phyloP scores from a whole-genome alignment of 2,113 vertebrate genomes.

The Cephalopterus ornatus region DNA sequence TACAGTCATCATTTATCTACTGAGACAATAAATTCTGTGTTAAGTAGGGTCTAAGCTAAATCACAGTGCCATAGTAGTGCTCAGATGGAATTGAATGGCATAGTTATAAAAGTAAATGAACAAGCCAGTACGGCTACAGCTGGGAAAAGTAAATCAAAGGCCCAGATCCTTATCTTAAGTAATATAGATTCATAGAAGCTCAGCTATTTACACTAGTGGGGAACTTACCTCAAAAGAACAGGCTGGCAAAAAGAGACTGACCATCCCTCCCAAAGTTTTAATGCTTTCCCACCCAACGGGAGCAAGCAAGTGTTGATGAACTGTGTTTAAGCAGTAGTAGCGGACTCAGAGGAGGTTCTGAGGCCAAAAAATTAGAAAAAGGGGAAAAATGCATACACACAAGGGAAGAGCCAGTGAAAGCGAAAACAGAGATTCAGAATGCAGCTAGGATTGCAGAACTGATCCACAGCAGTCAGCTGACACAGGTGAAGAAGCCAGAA shows the following conservation, averaged over 20 bases:
- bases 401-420: neutral
- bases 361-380: neutral
- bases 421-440: neutral
- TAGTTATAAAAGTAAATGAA: constrained; percentile 55
- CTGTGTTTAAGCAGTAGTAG: neutral
- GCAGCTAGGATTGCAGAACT: neutral
- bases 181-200: neutral
- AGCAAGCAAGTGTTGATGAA: neutral
- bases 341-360: neutral
- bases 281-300: neutral
- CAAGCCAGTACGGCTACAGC: constrained; percentile 20
- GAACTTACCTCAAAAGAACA: neutral
- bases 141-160: constrained; percentile 54
- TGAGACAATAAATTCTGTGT: constrained; percentile 49
- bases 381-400: neutral
- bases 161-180: constrained; percentile 4
- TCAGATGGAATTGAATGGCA: constrained; percentile 48
- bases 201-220: neutral
- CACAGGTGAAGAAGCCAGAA: neutral
- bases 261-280: neutral
- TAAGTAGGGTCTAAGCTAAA: constrained; percentile 50
- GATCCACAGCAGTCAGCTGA: neutral
- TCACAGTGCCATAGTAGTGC: constrained; percentile 26
- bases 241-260: neutral
- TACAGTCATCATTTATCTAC: constrained; percentile 55